These are phyloP conservation scores for Copsychus sechellarum DNA, from an alignment of 2,113 vertebrate genomes.

Conservation along the genomic window DNA sequence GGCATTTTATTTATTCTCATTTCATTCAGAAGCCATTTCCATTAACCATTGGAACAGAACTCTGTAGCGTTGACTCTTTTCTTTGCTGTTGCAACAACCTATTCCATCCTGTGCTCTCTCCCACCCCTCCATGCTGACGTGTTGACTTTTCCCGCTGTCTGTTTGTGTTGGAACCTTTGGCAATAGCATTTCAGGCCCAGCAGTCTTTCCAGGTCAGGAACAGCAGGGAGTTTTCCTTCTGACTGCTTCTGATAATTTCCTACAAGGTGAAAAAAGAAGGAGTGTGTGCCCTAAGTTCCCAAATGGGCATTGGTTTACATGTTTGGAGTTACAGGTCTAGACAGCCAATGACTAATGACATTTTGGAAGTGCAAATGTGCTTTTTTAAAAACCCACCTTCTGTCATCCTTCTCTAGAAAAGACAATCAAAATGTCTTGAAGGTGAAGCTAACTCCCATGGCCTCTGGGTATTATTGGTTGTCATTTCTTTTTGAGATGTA, in stretches of 20 bases:
- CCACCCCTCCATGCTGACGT: too few species aligned
- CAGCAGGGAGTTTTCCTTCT: constrained; percentile 27
- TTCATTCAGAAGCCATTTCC: background rate
- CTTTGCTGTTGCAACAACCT: background rate
- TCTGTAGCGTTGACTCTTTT: background rate
- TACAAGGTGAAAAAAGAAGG: background rate
- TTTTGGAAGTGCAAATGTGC: constrained; percentile 7
- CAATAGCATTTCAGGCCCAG: background rate
- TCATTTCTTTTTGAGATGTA: background rate
- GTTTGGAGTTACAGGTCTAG: background rate
- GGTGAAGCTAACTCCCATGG: background rate
- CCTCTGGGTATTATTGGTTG: background rate
- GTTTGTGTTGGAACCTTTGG: background rate
- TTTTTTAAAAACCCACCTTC: background rate
- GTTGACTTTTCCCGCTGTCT: background rate
- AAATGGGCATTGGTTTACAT: background rate
- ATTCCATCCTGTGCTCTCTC: background rate
- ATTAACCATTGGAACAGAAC: background rate
- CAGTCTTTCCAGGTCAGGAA: background rate
- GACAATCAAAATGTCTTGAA: background rate
- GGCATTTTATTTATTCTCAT: background rate
- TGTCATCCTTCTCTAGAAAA: background rate
- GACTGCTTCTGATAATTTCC: constrained; percentile 5
- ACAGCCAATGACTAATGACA: constrained; percentile 3
- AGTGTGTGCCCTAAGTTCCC: background rate